Percentiles rank a stretch among this genome's conserved stretches.
These are phyloP conservation scores for Tachyglossus aculeatus DNA, from an alignment of 2,797 vertebrate genomes.

Conservation along the genomic window DNA sequence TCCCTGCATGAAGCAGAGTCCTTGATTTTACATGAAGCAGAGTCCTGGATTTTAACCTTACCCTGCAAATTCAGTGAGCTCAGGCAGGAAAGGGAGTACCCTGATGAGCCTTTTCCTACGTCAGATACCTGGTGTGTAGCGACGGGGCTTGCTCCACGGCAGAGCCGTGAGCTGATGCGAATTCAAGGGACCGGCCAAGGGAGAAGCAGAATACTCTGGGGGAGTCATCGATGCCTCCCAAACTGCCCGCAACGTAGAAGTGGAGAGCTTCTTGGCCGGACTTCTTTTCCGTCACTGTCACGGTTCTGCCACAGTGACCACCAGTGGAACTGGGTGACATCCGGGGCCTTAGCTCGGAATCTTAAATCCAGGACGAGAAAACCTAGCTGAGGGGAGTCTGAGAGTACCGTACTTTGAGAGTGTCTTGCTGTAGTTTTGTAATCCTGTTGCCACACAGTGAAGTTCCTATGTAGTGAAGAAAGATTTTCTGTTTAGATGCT, in stretches of 20 bases:
- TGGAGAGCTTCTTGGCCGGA: neutral
- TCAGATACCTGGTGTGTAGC: accelerated
- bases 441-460: neutral
- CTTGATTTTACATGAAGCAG: neutral
- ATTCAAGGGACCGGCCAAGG: neutral
- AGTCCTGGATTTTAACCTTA: neutral
- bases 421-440: neutral
- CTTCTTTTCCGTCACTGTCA: neutral
- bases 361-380: neutral
- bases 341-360: neutral
- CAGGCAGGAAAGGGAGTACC: neutral
- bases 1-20: neutral
- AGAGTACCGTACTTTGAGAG: neutral
- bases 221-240: neutral
- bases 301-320: accelerated
- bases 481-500: neutral
- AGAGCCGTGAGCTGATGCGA: neutral
- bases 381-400: neutral
- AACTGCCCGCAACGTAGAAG: neutral
- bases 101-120: neutral
- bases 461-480: neutral
- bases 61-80: neutral
- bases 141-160: neutral
- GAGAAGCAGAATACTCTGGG: neutral
- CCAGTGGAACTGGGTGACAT: no score